Conservation (phyloP, 1,140 invertebrate species). For the Neuroterus valhalla region DNA sequence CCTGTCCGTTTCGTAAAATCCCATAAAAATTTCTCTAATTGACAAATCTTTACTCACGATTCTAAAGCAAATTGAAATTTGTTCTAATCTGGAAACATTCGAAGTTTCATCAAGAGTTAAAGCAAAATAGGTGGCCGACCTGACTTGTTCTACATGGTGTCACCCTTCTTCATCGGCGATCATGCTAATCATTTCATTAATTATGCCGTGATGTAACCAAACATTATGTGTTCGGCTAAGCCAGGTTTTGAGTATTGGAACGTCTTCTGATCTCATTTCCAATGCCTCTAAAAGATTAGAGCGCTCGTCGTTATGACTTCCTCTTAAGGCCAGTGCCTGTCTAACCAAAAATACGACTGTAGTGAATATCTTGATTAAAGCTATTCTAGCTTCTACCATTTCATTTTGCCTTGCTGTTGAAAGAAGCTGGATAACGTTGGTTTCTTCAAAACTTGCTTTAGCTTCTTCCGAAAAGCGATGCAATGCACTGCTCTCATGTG, state of each 20-base stretch:
- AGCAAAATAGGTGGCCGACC: conserved; percentile 27
- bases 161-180: conserved; percentile 4
- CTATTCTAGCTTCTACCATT: too few species aligned
- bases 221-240: conserved; percentile 13
- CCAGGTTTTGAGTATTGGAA: conserved; percentile 33
- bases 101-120: conserved; percentile 34
- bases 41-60: conserved; percentile 33
- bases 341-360: conserved; percentile 27
- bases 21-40: conserved; percentile 40
- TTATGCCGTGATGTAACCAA: too few species aligned
- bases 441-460: background rate
- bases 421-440: conserved; percentile 9
- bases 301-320: conserved; percentile 22
- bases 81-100: conserved; percentile 29
- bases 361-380: conserved; percentile 35
- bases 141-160: conserved; percentile 16
- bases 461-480: background rate
- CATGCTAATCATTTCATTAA: conserved; percentile 35
- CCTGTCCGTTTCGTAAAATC: conserved; percentile 41
- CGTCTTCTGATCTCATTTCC: conserved; percentile 23
- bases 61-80: conserved; percentile 30
- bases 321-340: conserved; percentile 32
- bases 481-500: background rate
- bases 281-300: conserved; percentile 35
- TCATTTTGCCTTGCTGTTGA: conserved; percentile 29